Evolutionary conservation across 2,113 vertebrate species (phyloP), one percentile per base, ranked within the genome.

Genomic region (Typhlomys cinereus): DNA sequence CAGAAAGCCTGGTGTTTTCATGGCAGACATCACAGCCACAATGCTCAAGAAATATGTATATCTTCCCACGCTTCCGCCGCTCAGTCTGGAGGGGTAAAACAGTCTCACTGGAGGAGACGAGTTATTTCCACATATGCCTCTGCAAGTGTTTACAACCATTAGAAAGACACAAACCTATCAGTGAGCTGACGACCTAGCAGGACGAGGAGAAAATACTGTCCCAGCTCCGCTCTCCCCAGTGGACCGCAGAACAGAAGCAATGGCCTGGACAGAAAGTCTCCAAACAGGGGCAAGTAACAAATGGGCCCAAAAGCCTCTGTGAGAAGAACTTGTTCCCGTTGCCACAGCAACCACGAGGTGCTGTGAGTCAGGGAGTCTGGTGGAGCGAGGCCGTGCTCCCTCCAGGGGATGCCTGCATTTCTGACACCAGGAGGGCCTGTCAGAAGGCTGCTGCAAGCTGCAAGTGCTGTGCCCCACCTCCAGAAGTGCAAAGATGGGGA

Each of bases 191-290:
- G 90, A 76, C 66, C 36, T 76, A 70, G 57, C 25, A 86, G 87
- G 48, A 88, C 70, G 76, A 91, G 92, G 34, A 71, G 71, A 48
- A 91, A 85, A 88, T 75, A 57, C 74, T 75, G 70, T 70, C 67
- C 36, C 27, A 50, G 31, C n/a, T 70, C 66, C 46, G n/a, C 54
- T 41, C 23, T 4, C 46, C 34, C 21, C 23, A 6, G 34, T 20
- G 64, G 39, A 6, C 29, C 86, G 73, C 17, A 41, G 44, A 79
- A 57, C 41, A 36, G 54, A 76, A 21, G 7, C 18, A 34, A 34
- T 36, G 5, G 21, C 13, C 29, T 29, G 4, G 21, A 12, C 36
- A 13, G 29, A 8, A 29, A 12, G 5, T 57, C 39, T 46, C 39
- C 54, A 48, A 85, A 73, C 41, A 36, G 48, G 79, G n/a, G 12